Percentiles rank a stretch among this genome's conserved stretches.
These are phyloP conservation scores for Balearica regulorum DNA, from an alignment of 2,797 vertebrate species.

Conservation along the genomic window DNA sequence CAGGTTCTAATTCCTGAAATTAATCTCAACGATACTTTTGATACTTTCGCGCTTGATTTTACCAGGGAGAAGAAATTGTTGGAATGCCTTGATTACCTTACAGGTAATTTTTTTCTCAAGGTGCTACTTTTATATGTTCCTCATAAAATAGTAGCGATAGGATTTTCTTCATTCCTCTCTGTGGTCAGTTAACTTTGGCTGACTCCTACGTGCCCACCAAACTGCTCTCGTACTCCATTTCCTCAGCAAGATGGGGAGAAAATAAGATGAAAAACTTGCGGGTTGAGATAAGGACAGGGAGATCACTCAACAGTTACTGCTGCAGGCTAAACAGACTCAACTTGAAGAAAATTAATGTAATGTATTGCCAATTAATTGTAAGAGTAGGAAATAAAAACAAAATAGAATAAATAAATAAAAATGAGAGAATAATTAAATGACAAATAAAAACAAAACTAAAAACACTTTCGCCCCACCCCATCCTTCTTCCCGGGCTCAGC, in stretches of 20 bases:
- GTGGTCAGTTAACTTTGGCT: not conserved
- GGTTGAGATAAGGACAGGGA: not conserved
- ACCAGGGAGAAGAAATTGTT: conserved; percentile 96
- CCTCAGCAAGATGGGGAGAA: not conserved
- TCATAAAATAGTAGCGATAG: not conserved
- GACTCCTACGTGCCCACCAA: not conserved
- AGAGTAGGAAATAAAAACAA: not conserved
- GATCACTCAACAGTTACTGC: not conserved
- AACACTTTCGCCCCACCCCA: not conserved
- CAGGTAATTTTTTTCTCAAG: conserved; percentile 77
- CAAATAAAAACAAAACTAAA: not conserved
- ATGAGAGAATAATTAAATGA: no score
- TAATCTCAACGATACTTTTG: conserved; percentile 96
- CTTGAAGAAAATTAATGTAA: not conserved
- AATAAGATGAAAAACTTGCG: not conserved
- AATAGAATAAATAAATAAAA: not conserved
- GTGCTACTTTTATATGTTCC: not conserved
- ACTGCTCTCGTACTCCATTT: not conserved
- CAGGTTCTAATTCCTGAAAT: conserved; percentile 98
- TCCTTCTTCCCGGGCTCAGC: not conserved
- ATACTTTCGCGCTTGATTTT: conserved; percentile 96
- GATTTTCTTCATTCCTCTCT: not conserved
- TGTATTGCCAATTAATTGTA: not conserved
- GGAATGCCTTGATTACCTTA: conserved; percentile 97
- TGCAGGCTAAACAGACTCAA: not conserved